Percentiles rank a stretch among this genome's conserved stretches.
These are phyloP conservation scores for Tricholaema leucomelas DNA, from an alignment of 2,113 vertebrate species.

Conservation along the genomic window DNA sequence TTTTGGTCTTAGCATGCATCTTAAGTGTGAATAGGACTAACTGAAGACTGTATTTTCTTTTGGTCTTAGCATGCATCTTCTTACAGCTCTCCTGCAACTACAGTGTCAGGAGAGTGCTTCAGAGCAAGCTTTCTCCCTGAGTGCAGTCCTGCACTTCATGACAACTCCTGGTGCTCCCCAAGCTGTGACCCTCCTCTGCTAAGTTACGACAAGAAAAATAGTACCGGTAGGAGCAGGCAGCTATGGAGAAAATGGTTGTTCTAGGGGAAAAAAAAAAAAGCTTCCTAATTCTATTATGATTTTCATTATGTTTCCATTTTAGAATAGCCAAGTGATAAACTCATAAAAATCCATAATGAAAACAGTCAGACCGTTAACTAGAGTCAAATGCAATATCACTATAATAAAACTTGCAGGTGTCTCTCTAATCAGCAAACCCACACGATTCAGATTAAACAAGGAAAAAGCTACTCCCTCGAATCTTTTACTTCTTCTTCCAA, in stretches of 20 bases:
- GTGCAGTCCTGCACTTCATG: background rate
- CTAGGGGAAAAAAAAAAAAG: background rate
- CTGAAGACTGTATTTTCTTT: background rate
- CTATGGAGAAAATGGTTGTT: constrained; percentile 27
- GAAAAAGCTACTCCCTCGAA: background rate
- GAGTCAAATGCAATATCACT: background rate
- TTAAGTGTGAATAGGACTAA: background rate
- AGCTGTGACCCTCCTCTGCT: background rate
- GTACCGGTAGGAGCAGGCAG: background rate
- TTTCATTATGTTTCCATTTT: constrained; percentile 63
- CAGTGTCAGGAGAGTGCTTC: background rate
- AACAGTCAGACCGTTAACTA: constrained; percentile 50
- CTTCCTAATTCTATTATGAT: constrained; percentile 53
- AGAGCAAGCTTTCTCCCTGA: background rate
- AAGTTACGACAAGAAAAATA: background rate
- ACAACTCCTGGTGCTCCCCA: background rate
- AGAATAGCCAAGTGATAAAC: constrained; percentile 65
- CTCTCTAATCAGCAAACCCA: background rate
- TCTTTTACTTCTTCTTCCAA: background rate
- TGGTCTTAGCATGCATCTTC: background rate
- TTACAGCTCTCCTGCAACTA: background rate
- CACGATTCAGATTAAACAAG: background rate
- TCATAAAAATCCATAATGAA: constrained; percentile 59
- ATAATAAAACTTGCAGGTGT: background rate
- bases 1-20: too few relatives aligned